These are phyloP conservation scores for Oscheius sp. DNA, from an alignment of 2,888 invertebrate genomes.

Conservation along the genomic window DNA sequence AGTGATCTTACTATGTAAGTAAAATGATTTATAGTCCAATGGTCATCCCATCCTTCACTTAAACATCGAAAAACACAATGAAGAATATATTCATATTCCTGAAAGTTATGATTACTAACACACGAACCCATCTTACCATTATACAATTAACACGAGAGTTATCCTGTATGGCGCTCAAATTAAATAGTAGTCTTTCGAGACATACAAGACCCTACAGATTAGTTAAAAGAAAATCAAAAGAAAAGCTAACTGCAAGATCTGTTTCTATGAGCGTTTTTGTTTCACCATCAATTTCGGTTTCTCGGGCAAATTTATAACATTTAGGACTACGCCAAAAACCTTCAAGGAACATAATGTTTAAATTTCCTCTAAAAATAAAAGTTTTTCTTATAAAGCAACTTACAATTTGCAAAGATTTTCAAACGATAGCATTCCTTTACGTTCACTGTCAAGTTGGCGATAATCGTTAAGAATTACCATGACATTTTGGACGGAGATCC, in stretches of 20 bases:
- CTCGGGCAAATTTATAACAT: slow-evolving; percentile 1
- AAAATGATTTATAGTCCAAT: not conserved
- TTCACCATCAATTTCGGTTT: not conserved
- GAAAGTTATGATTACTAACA: not conserved
- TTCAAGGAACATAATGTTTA: not conserved
- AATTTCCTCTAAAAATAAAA: not conserved
- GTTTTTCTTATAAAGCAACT: not conserved
- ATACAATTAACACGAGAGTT: too few relatives aligned
- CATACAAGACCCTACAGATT: not conserved
- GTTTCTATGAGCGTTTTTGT: not conserved
- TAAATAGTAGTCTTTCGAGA: not conserved
- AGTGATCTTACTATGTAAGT: not conserved
- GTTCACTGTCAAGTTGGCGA: not conserved
- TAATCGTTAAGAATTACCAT: not conserved
- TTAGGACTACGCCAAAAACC: slow-evolving; percentile 6
- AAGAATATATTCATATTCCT: slow-evolving; percentile 17
- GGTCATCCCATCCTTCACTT: not conserved
- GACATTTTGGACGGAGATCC: slow-evolving; percentile 6
- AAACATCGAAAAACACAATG: slow-evolving; percentile 15
- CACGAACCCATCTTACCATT: too few relatives aligned
- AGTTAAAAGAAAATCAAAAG: too few relatives aligned
- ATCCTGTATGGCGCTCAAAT: too few relatives aligned
- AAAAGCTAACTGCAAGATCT: not conserved
- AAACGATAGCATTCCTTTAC: slow-evolving; percentile 12
- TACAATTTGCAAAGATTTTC: slow-evolving; percentile 4